phyloP scores from a whole-genome alignment of 2,888 invertebrate genomes.

The Cephonodes hylas region DNA sequence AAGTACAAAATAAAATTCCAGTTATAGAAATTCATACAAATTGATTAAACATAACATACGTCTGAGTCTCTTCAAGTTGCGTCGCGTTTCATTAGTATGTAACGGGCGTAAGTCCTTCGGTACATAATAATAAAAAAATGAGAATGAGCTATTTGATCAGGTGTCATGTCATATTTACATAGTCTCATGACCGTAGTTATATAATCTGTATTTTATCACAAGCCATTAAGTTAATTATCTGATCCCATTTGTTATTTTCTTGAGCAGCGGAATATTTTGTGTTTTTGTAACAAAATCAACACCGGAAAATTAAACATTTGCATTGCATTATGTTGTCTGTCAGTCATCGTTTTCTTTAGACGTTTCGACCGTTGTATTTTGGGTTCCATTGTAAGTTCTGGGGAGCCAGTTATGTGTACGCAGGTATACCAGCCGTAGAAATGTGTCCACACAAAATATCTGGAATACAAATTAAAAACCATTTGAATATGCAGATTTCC shows the following conservation, averaged over 20 bases:
- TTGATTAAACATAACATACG: too few species aligned
- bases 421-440: conserved; percentile 51
- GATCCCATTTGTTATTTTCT: too few species aligned
- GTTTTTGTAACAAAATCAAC: neutral
- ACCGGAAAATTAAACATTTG: neutral
- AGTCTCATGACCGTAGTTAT: neutral
- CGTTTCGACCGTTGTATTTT: neutral
- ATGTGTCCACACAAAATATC: conserved; percentile 52
- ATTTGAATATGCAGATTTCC: too few species aligned
- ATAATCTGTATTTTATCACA: neutral
- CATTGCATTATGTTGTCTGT: neutral
- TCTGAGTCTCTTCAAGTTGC: too few species aligned
- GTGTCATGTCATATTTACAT: too few species aligned
- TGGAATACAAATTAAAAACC: conserved; percentile 23
- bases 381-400: conserved; percentile 7
- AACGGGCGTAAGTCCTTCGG: too few species aligned
- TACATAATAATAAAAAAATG: too few species aligned
- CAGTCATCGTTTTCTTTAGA: conserved; percentile 4
- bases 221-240: too few species aligned
- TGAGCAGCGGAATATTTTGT: neutral
- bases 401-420: conserved; percentile 45
- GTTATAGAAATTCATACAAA: too few species aligned
- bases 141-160: too few species aligned
- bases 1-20: too few species aligned
- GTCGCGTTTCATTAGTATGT: too few species aligned